phyloP scores from a whole-genome alignment of 1,140 invertebrate genomes.

The Phenacoccus solenopsis region DNA sequence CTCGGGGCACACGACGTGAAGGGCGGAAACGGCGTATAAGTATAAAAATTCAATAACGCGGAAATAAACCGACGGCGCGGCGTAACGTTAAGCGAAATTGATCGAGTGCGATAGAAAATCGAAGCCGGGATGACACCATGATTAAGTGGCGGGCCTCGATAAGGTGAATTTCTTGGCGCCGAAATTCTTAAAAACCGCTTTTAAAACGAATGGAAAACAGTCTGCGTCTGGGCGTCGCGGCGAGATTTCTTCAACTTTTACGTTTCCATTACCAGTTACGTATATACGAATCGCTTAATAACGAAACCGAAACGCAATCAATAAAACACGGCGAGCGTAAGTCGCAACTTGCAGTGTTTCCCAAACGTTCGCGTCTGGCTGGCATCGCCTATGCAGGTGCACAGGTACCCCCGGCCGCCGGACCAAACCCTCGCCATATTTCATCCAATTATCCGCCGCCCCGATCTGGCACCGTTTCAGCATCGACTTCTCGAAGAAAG shows the following conservation, averaged over 20 bases:
- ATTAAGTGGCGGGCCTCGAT: background rate
- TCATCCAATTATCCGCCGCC: background rate
- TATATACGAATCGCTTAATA: background rate
- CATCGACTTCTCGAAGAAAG: background rate
- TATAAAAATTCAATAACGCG: slow-evolving; percentile 12
- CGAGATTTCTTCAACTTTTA: slow-evolving; percentile 16
- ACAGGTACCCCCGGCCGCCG: background rate
- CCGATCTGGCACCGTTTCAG: background rate
- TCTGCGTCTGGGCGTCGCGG: background rate
- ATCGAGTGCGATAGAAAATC: slow-evolving; percentile 2
- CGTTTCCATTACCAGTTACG: background rate
- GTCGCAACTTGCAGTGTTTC: background rate
- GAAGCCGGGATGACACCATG: background rate
- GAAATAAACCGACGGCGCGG: background rate
- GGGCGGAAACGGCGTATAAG: no score
- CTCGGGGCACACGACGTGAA: background rate
- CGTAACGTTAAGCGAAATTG: background rate
- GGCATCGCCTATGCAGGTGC: background rate
- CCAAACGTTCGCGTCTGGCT: background rate
- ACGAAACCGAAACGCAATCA: slow-evolving; percentile 8
- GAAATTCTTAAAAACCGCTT: slow-evolving; percentile 10
- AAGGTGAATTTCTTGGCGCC: slow-evolving; percentile 15
- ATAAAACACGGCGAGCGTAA: background rate
- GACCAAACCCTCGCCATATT: background rate
- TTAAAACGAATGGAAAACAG: background rate